Base-by-base conservation (phyloP, 2,797 vertebrate genomes). In the Artibeus jamaicensis region DNA sequence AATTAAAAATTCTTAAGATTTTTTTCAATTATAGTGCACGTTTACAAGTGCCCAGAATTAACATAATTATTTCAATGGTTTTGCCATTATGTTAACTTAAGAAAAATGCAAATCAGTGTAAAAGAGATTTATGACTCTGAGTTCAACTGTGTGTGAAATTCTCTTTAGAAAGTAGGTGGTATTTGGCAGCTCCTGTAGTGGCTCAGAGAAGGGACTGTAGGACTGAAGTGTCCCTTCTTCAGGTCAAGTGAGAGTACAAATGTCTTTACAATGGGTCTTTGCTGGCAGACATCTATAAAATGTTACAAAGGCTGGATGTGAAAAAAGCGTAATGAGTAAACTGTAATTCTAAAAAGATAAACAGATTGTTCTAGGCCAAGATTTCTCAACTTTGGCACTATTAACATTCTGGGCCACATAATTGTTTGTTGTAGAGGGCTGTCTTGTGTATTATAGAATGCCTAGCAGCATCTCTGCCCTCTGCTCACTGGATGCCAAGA, bases 51-150 rank as follows among this genome's bases (percentile, higher is more conserved):
- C 14, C 19, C 11, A 59, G 5, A 92, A 59, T 78, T 12, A 94
- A 86, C 29, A 79, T 73, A 16, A 37, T 76, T 81, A 76, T 71
- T 86, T 94, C 24, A 77, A 74, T 87, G 42, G 0, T 1, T 85
- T 86, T 92, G 22, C 34, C 34, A 82, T 79, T 90, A 81, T 94
- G 92, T 92, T 90, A 87, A 83, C 39, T 71, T 85, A 59, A 21
- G 57, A 24, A 71, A 85, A 90, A 65, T 77, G 34, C 0, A 65
- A 77, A 68, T 94, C 3, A 71, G 5, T 59, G 16, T 42, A 53
- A 53, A 76, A 48, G 11, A 74, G 44, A 86, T 55, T 79, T 89
- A 39, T 89, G 37, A 92, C n/a, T 32, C 78, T 50, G 10, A 71
- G 42, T 67, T 91, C 57, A 85, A 85, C 53, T 88, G 16, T 37